Conservation (phyloP, 2,797 vertebrate species). For the Helarctos malayanus region DNA sequence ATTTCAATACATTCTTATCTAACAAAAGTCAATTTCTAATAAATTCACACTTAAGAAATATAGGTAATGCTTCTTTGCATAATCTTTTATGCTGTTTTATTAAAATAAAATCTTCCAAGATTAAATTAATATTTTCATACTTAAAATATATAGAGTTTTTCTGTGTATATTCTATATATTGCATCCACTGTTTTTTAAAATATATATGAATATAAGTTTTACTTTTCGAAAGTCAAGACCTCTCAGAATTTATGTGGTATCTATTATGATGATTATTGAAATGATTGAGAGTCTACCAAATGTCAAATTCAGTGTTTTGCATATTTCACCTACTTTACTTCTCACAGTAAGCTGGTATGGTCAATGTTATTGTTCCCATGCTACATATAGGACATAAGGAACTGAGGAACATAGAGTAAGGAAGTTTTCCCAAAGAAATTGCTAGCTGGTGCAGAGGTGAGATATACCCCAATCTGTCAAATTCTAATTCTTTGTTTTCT, state of each 20-base stretch:
- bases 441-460: background rate
- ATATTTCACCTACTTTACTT: background rate
- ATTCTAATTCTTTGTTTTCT: background rate
- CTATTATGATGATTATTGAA: background rate
- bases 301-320: background rate
- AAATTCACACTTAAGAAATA: constrained; percentile 20
- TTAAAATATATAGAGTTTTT: background rate
- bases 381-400: background rate
- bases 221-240: background rate
- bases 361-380: background rate
- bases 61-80: background rate
- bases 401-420: background rate
- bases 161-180: background rate
- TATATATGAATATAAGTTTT: background rate
- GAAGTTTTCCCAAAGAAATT: background rate
- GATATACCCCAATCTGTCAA: background rate
- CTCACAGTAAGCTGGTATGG: background rate
- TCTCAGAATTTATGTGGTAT: background rate
- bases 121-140: constrained; percentile 38
- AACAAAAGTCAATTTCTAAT: constrained; percentile 39
- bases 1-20: constrained; percentile 15
- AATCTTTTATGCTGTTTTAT: background rate
- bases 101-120: background rate
- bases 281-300: background rate
- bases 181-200: background rate